Percentiles rank a stretch among this genome's conserved stretches.
phyloP scores from a whole-genome alignment of 2,113 vertebrate genomes.

The human region DNA sequence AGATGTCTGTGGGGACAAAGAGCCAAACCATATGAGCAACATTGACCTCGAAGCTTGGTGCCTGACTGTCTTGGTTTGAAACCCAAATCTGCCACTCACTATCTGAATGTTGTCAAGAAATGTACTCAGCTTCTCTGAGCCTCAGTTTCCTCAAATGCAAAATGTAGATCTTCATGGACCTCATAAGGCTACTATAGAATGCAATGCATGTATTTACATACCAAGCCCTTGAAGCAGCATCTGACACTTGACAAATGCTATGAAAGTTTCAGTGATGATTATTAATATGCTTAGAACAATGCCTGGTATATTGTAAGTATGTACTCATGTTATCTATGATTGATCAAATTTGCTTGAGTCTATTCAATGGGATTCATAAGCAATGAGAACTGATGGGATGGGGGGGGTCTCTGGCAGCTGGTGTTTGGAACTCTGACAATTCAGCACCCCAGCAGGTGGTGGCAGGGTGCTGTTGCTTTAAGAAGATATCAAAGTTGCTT shows the following conservation, averaged over 20 bases:
- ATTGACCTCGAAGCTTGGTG: neutral
- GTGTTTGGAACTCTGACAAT: too few species aligned
- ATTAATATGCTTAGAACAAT: neutral
- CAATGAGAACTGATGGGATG: neutral
- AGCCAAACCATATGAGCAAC: too few species aligned
- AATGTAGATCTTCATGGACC: neutral
- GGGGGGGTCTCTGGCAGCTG: neutral
- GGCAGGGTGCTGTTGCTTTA: neutral
- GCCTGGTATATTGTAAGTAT: accelerated
- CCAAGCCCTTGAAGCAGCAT: neutral
- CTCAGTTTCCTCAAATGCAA: neutral
- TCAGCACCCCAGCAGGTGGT: neutral
- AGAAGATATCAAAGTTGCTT: neutral
- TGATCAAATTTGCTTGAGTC: neutral
- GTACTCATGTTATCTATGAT: neutral
- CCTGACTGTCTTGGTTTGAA: neutral
- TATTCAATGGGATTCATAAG: neutral
- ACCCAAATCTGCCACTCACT: neutral
- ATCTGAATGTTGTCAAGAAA: neutral
- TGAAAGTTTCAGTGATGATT: neutral
- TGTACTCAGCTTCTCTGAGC: neutral
- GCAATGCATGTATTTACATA: neutral
- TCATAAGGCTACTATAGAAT: neutral
- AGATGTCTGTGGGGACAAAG: too few species aligned
- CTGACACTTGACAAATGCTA: neutral